phyloP scores from a whole-genome alignment of 2,888 invertebrate genomes.

The Microplitis deprimator region DNA sequence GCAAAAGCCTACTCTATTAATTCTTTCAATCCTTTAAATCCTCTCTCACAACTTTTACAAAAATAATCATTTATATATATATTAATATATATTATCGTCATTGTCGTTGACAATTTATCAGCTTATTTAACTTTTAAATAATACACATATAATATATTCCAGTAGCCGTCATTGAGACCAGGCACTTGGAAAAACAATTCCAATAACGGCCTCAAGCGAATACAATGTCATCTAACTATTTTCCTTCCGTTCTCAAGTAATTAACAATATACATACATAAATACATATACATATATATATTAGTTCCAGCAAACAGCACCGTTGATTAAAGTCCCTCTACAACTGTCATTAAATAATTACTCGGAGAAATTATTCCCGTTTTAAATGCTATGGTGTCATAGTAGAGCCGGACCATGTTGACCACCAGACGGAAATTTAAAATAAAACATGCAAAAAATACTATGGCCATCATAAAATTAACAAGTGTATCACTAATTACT shows the following conservation, averaged over 20 bases:
- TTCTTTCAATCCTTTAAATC: not conserved
- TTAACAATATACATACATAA: not conserved
- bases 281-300: too few species aligned
- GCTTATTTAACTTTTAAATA: not conserved
- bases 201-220: slow-evolving; percentile 19
- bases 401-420: too few species aligned
- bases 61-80: slow-evolving; percentile 35
- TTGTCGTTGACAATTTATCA: slow-evolving; percentile 40
- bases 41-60: slow-evolving; percentile 23
- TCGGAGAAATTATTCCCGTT: too few species aligned
- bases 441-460: too few species aligned
- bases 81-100: not conserved
- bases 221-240: not conserved
- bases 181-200: slow-evolving; percentile 22
- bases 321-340: too few species aligned
- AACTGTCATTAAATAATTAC: too few species aligned
- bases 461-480: too few species aligned
- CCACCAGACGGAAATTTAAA: too few species aligned
- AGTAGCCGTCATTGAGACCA: slow-evolving; percentile 6
- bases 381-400: too few species aligned
- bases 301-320: too few species aligned
- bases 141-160: not conserved
- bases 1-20: not conserved
- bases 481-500: too few species aligned
- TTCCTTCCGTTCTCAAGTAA: not conserved